Conservation (phyloP, 2,113 vertebrate species). For the Trematomus loennbergii region DNA sequence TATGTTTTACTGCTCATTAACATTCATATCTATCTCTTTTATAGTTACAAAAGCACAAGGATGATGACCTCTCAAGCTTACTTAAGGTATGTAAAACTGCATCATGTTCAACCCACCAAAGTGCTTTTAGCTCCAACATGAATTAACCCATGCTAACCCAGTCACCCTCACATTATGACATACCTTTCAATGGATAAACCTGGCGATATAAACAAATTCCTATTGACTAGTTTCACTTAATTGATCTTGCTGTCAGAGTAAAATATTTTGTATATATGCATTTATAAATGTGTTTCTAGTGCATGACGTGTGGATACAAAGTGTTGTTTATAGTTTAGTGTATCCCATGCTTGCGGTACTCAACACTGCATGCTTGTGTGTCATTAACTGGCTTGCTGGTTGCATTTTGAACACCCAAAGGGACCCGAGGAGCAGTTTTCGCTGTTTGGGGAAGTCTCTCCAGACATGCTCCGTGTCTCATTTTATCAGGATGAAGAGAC, state of each 20-base stretch:
- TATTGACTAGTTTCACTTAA: conserved; percentile 11
- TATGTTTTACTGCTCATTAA: conserved; percentile 10
- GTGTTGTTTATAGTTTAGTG: background rate
- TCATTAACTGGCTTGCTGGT: conserved; percentile 73
- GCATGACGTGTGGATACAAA: conserved; percentile 13
- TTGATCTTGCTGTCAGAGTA: background rate
- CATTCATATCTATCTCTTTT: conserved; percentile 14
- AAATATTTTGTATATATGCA: background rate
- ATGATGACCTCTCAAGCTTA: conserved; percentile 97
- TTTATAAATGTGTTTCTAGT: background rate
- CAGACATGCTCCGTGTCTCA: conserved; percentile 86
- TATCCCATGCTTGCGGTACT: conserved; percentile 19
- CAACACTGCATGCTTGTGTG: conserved; percentile 67
- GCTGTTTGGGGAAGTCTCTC: conserved; percentile 87
- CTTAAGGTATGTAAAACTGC: conserved; percentile 87
- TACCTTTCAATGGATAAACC: background rate
- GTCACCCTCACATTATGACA: conserved; percentile 6
- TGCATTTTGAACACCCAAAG: conserved; percentile 78
- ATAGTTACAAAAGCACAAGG: conserved; percentile 97
- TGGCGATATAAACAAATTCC: background rate
- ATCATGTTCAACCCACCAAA: conserved; percentile 9
- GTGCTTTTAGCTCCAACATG: background rate
- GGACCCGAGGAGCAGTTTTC: conserved; percentile 84
- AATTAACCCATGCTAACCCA: conserved; percentile 28
- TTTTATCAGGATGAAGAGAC: conserved; percentile 92